Conservation (phyloP, 2,113 vertebrate genomes). For the Malurus elegans region DNA sequence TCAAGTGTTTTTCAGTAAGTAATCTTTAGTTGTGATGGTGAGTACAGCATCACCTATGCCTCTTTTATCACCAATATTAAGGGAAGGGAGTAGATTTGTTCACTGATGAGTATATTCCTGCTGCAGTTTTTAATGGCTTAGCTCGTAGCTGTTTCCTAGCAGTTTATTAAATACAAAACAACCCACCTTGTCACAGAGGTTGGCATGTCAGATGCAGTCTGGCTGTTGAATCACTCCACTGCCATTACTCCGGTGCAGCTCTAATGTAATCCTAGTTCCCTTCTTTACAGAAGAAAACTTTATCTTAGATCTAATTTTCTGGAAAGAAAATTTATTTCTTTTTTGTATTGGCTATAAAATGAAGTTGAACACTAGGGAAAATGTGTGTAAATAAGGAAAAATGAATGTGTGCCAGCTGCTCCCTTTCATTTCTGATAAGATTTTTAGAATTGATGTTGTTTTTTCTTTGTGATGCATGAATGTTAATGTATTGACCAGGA, state of each 20-base stretch:
- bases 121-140: background rate
- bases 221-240: background rate
- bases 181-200: background rate
- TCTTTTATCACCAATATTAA: background rate
- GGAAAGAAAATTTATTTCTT: conserved; percentile 43
- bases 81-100: background rate
- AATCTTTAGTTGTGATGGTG: background rate
- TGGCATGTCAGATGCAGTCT: background rate
- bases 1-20: background rate
- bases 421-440: conserved; percentile 40
- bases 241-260: background rate
- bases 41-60: background rate
- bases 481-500: background rate
- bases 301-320: conserved; percentile 47
- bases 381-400: conserved; percentile 44
- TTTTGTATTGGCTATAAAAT: conserved; percentile 35
- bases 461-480: conserved; percentile 35
- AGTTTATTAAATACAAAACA: conserved; percentile 23
- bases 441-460: conserved; percentile 23
- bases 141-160: background rate
- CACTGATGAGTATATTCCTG: background rate
- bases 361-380: conserved; percentile 32
- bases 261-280: conserved; percentile 16
- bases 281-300: conserved; percentile 42
- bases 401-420: conserved; percentile 50